Evolutionary conservation across 1,140 invertebrate species (phyloP), one percentile per base, ranked within the genome.

Genomic region (Drosophila leontia): DNA sequence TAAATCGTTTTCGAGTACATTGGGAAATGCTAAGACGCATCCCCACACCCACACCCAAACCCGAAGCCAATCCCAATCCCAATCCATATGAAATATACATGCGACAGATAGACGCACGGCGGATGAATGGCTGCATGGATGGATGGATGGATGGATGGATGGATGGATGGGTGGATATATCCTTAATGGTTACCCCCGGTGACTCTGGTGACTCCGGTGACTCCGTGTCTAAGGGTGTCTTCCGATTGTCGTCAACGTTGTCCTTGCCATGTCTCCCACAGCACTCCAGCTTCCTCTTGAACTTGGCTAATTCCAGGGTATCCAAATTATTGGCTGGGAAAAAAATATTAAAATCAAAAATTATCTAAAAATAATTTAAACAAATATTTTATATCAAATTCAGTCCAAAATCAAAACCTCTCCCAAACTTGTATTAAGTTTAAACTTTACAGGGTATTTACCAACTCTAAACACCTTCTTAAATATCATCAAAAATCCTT

Each of bases 1-100:
- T 88, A 88, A 88, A 88, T 88, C 85, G 85, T 79, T 88, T 88
- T 88, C 85, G 81, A 88, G 84, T 84, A 88, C 84, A 88, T 88
- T 78, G 84, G 78, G 81, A 86, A 90, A 87, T 83, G 80, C 72
- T 75, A 83, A 87, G 84, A 87, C 80, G 84, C 77, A 64, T 58
- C 15, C 48, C 50, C 67, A 3, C n/a, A 6, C n/a, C 39, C 34
- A 17, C 13, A 12, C 11, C 23, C 26, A 45, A 13, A 37, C 26
- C 35, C 44, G 13, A 48, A n/a, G 23, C 47, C 47, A 48, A 47
- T 70, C 39, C 45, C 64, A 71, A 47, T 70, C 56, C 68, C 56
- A 51, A 56, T 75, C 62, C 75, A 77, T 74, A 72, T 74, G 70
- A 74, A 74, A 72, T 72, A 74, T 72, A 74, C 55, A 84, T 84